Evolutionary conservation across 2,888 invertebrate species (phyloP).

Genomic region (Yponomeuta malinellus): DNA sequence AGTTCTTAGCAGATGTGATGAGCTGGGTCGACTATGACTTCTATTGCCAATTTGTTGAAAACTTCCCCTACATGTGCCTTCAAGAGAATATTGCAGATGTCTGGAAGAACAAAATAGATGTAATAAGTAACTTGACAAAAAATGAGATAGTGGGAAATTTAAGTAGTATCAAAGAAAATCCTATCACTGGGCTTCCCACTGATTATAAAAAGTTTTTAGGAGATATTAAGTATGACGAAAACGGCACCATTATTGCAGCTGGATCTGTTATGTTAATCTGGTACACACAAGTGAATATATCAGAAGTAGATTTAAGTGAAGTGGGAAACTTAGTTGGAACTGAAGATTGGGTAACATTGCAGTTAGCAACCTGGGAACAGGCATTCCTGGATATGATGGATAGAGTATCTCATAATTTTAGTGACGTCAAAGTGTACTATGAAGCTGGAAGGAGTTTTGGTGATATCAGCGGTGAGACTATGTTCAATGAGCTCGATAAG

Average conservation of each 20-base stretch:
- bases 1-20: conserved; percentile 72
- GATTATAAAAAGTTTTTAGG: conserved; percentile 79
- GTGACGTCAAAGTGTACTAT: conserved; percentile 68
- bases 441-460: conserved; percentile 82
- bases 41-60: conserved; percentile 79
- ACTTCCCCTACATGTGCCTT: conserved; percentile 77
- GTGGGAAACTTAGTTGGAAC: conserved; percentile 84
- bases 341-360: conserved; percentile 82
- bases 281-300: conserved; percentile 81
- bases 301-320: conserved; percentile 78
- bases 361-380: conserved; percentile 78
- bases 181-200: conserved; percentile 78
- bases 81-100: conserved; percentile 81
- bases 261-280: conserved; percentile 78
- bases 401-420: conserved; percentile 39
- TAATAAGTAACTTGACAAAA: conserved; percentile 72
- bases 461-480: conserved; percentile 81
- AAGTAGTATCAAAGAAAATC: conserved; percentile 77
- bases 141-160: conserved; percentile 78
- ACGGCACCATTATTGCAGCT: conserved; percentile 79
- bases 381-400: conserved; percentile 68
- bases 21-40: conserved; percentile 72
- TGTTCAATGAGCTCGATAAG: conserved; percentile 84
- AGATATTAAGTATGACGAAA: conserved; percentile 71
- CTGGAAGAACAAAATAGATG: conserved; percentile 77